Conservation (phyloP, 2,888 invertebrate species). For the Stictocephala bisonia region DNA sequence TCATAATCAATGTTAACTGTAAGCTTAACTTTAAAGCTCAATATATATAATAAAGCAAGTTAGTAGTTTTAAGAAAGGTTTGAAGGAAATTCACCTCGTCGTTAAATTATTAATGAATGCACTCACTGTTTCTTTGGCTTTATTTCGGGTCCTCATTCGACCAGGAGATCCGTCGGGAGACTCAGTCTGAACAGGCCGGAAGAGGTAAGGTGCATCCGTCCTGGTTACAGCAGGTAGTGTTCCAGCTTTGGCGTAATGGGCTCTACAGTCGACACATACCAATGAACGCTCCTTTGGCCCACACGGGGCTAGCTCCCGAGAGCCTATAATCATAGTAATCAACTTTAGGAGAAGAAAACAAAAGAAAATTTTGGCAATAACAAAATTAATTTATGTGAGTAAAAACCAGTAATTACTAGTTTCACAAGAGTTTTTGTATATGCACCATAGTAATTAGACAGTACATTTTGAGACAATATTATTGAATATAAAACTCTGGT, state of each 20-base stretch:
- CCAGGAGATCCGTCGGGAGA: constrained; percentile 83
- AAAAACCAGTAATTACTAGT: too few relatives aligned
- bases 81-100: not conserved
- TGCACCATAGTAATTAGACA: too few relatives aligned
- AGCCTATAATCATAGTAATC: too few relatives aligned
- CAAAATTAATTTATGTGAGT: too few relatives aligned
- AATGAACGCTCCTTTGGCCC: constrained; percentile 72
- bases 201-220: constrained; percentile 64
- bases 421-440: too few relatives aligned
- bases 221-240: constrained; percentile 71
- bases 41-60: not conserved
- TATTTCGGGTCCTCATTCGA: constrained; percentile 89
- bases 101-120: not conserved
- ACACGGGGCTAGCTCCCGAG: constrained; percentile 69
- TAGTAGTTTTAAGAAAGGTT: not conserved
- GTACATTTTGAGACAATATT: too few relatives aligned
- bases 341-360: too few relatives aligned
- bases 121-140: constrained; percentile 78
- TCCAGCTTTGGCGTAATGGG: constrained; percentile 81
- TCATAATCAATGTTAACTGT: too few relatives aligned
- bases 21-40: not conserved
- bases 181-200: constrained; percentile 69
- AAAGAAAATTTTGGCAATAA: too few relatives aligned
- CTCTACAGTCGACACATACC: constrained; percentile 80
- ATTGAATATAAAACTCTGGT: too few relatives aligned